Evolutionary conservation across 1,140 invertebrate species (phyloP), one percentile per base, ranked within the genome.

Genomic region (Achroia grisella): DNA sequence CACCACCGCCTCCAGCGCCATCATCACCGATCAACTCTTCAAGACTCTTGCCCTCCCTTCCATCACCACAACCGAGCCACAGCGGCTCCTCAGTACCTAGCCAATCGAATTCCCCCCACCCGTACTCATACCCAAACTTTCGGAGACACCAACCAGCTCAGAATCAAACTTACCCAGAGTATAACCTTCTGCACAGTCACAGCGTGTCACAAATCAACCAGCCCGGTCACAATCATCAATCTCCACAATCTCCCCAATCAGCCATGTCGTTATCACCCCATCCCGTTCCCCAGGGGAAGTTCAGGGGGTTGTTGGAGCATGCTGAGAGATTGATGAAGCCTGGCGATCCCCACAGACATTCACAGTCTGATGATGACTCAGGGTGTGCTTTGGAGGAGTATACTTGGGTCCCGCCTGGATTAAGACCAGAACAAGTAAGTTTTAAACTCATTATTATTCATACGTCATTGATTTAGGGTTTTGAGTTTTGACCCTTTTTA

Each of bases 371-470:
- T 82, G 97, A 98, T 73, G 97, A 99, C 86, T 97, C 95, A 35
- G 97, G 97, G 6, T 99, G 97, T 75, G 96, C 97, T 4, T 87
- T 99, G 35, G 97, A 99, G 72, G 98, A 99, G 76, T 99, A 99
- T 85, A 97, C 96, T 0, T 99, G 97, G 97, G 95, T 98, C 35
- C 98, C 98, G 30, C 95, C 95, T 2, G 97, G 97, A 48, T 89
- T 98, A 2, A 91, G 96, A 83, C 96, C 97, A 8, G 97, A 98
- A 87, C 97, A 98, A 92, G 97, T 98, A 84, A 88, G 80, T 58
- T 1, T 33, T 9, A n/a, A n/a, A n/a, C n/a, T n/a, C n/a, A n/a
- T n/a, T n/a, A n/a, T n/a, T n/a, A n/a, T n/a, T n/a, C n/a, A n/a
- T n/a, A n/a, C n/a, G n/a, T n/a, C n/a, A n/a, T n/a, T n/a, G n/a